Percentiles rank a stretch among this genome's conserved stretches.
Evolutionary conservation across 2,888 invertebrate species (phyloP).

Genomic region (Ametastegia equiseti): DNA sequence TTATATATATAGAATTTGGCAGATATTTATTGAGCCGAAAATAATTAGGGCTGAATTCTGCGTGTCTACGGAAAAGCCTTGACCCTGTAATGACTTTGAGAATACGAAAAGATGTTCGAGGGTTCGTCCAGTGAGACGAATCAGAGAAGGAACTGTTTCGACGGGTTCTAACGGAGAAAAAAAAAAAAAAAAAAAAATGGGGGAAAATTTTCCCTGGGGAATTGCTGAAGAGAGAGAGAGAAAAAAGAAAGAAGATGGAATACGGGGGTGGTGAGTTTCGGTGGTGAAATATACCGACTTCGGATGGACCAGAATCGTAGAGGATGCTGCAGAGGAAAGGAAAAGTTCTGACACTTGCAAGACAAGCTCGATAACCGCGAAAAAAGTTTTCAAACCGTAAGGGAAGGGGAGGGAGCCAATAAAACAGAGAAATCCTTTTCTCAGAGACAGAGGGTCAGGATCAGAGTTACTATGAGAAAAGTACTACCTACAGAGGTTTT

Average conservation of each 20-base stretch:
- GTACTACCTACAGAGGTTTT: background rate
- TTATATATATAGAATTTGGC: background rate
- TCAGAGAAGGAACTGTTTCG: slow-evolving; percentile 25
- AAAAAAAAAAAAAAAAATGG: too few species aligned
- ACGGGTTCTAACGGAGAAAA: slow-evolving; percentile 26
- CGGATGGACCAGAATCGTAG: slow-evolving; percentile 6
- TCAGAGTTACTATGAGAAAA: background rate
- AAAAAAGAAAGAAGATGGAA: background rate
- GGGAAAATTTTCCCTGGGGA: slow-evolving; percentile 33
- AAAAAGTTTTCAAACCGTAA: slow-evolving; percentile 25
- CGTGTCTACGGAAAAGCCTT: background rate
- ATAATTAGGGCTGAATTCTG: background rate
- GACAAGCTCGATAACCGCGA: slow-evolving; percentile 39
- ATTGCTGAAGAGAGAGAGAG: background rate
- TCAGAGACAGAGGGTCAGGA: background rate
- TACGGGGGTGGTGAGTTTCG: background rate
- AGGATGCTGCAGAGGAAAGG: background rate
- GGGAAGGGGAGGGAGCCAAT: slow-evolving; percentile 20
- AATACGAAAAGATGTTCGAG: slow-evolving; percentile 15
- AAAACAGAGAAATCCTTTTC: slow-evolving; percentile 29
- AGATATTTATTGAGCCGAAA: background rate
- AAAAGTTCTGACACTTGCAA: slow-evolving; percentile 32
- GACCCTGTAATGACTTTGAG: background rate
- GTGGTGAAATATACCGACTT: background rate
- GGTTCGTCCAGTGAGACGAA: slow-evolving; percentile 6